Evolutionary conservation across 2,113 vertebrate species (phyloP).

Genomic region (Xiphophorus hellerii): DNA sequence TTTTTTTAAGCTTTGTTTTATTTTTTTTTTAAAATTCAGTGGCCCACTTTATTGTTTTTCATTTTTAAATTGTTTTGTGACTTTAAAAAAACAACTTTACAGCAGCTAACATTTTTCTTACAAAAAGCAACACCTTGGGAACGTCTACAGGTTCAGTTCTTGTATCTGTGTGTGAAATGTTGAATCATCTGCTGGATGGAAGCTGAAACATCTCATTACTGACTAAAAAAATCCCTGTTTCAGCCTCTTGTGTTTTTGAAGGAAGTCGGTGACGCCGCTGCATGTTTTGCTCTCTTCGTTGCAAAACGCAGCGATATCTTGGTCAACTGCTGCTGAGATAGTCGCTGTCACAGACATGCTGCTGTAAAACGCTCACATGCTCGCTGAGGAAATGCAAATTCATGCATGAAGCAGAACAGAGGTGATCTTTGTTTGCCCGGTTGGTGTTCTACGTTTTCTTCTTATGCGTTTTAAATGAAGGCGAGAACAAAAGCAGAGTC

Average conservation of each 20-base stretch:
- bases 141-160: no score
- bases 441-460: background rate
- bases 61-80: no score
- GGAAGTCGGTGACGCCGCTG: background rate
- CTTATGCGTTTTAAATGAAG: background rate
- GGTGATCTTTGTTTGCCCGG: conserved; percentile 7
- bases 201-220: background rate
- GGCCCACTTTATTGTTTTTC: no score
- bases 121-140: no score
- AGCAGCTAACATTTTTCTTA: no score
- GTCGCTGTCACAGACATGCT: conserved; percentile 2
- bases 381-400: conserved; percentile 33
- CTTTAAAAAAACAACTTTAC: no score
- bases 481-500: background rate
- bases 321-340: background rate
- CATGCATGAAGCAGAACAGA: conserved; percentile 43
- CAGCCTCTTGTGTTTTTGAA: background rate
- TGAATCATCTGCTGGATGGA: background rate
- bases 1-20: no score
- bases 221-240: background rate
- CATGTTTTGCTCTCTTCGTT: background rate
- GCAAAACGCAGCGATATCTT: background rate
- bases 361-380: conserved; percentile 7
- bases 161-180: no score
- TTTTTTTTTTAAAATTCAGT: no score